Conservation (phyloP, 2,113 vertebrate genomes). For the Seriola rivoliana region DNA sequence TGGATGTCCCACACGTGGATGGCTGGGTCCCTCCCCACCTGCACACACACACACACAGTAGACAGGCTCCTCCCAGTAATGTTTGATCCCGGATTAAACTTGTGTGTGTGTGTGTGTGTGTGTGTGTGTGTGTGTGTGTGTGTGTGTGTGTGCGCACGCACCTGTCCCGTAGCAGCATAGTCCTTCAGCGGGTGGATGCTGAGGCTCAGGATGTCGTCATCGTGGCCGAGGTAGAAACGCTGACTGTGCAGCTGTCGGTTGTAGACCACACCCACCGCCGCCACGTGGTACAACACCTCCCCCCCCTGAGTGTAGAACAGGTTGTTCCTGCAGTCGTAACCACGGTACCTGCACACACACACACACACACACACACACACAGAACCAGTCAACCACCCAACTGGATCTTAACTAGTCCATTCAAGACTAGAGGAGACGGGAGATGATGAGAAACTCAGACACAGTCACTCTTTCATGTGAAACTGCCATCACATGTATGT, state of each 20-base stretch:
- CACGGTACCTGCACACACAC: slow-evolving; percentile 87
- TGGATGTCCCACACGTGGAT: slow-evolving; percentile 97
- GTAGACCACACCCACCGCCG: slow-evolving; percentile 93
- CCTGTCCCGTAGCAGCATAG: slow-evolving; percentile 94
- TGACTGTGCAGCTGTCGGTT: slow-evolving; percentile 93
- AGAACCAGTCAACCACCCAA: neutral
- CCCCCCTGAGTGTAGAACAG: slow-evolving; percentile 95
- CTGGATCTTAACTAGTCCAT: neutral
- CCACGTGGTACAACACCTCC: slow-evolving; percentile 95
- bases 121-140: neutral
- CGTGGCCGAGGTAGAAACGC: slow-evolving; percentile 94
- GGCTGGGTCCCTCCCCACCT: slow-evolving; percentile 95
- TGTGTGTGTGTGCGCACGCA: slow-evolving; percentile 53
- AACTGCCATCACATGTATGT: no score
- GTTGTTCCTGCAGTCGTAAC: slow-evolving; percentile 97
- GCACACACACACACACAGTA: slow-evolving; percentile 42
- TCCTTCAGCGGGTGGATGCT: slow-evolving; percentile 95
- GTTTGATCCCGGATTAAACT: no score
- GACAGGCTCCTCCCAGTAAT: no score
- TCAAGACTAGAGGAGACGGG: no score
- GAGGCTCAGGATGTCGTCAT: slow-evolving; percentile 95
- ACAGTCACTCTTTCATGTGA: no score
- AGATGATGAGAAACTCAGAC: no score
- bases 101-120: no score
- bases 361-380: neutral